Percentiles rank a stretch among this genome's conserved stretches.
phyloP scores from a whole-genome alignment of 1,140 invertebrate genomes.

The Heliconius nattereri region DNA sequence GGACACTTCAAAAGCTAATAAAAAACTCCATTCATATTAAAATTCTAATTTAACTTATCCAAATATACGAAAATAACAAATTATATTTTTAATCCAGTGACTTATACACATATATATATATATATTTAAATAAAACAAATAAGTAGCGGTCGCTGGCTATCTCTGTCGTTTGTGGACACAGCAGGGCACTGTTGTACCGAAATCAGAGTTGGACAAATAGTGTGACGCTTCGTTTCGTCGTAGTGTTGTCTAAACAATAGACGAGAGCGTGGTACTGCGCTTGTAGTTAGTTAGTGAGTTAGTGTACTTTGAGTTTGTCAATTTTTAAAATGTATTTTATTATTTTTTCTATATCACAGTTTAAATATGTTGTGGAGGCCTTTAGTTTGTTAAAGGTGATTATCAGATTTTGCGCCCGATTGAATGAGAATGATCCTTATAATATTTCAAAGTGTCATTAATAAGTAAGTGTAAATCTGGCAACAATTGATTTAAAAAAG shows the following conservation, averaged over 20 bases:
- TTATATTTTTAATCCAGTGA: slow-evolving; percentile 1
- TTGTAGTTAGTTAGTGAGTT: too few relatives aligned
- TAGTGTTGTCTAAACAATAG: not conserved
- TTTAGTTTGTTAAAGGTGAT: too few relatives aligned
- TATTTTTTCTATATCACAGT: not conserved
- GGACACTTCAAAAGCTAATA: not conserved
- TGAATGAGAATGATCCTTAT: too few relatives aligned
- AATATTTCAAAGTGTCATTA: too few relatives aligned
- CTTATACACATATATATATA: not conserved
- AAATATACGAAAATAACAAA: not conserved
- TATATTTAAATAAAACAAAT: slow-evolving; percentile 11
- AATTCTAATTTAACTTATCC: not conserved
- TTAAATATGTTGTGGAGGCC: too few relatives aligned
- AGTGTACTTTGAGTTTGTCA: not conserved
- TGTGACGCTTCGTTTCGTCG: slow-evolving; percentile 37
- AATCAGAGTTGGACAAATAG: slow-evolving; percentile 70
- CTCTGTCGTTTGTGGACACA: slow-evolving; percentile 48
- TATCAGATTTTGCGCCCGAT: too few relatives aligned
- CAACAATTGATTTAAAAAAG: too few relatives aligned
- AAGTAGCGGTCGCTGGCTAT: slow-evolving; percentile 47
- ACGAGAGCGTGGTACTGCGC: not conserved
- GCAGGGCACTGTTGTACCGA: slow-evolving; percentile 50
- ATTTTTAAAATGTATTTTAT: not conserved
- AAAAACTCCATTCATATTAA: not conserved
- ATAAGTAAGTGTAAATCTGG: too few relatives aligned